A percentile compares a stretch with the other conserved stretches of the same genome.
These are phyloP conservation scores for Holacanthus passer DNA, from an alignment of 2,113 vertebrate genomes.

Conservation along the genomic window DNA sequence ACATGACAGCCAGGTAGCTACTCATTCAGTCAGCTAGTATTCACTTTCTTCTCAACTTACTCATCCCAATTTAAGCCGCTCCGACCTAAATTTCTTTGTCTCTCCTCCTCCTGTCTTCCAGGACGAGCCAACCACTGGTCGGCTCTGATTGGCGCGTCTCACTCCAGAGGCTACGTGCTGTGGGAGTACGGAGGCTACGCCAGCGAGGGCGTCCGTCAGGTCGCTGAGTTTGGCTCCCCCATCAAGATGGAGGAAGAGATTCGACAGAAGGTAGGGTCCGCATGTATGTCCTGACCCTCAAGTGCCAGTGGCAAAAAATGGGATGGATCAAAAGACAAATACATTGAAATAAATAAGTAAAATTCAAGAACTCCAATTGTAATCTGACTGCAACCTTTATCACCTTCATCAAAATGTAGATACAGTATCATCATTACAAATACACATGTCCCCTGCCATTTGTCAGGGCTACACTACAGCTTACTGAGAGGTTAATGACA, in stretches of 20 bases:
- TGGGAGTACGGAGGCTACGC: constrained; percentile 97
- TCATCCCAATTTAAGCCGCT: neutral
- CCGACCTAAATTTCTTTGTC: neutral
- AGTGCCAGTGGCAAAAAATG: neutral
- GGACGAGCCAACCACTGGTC: constrained; percentile 99
- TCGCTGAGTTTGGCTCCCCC: constrained; percentile 95
- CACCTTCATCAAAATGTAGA: neutral
- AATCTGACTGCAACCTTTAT: neutral
- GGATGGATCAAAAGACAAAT: neutral
- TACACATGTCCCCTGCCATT: constrained; percentile 7
- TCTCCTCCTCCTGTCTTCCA: constrained; percentile 57
- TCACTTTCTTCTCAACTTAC: neutral
- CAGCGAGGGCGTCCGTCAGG: constrained; percentile 95
- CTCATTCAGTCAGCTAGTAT: neutral
- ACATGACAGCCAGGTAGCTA: neutral
- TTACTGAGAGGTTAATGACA: constrained; percentile 66
- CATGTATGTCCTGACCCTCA: neutral
- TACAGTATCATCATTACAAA: constrained; percentile 18
- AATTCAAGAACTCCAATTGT: neutral
- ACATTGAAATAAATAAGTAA: neutral
- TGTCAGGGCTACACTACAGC: constrained; percentile 35
- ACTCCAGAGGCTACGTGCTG: constrained; percentile 92
- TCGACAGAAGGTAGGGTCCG: constrained; percentile 90
- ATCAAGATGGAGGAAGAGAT: constrained; percentile 99
- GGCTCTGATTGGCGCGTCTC: constrained; percentile 95